phyloP scores from a whole-genome alignment of 2,888 invertebrate genomes.

The Cryptocephalus primarius region DNA sequence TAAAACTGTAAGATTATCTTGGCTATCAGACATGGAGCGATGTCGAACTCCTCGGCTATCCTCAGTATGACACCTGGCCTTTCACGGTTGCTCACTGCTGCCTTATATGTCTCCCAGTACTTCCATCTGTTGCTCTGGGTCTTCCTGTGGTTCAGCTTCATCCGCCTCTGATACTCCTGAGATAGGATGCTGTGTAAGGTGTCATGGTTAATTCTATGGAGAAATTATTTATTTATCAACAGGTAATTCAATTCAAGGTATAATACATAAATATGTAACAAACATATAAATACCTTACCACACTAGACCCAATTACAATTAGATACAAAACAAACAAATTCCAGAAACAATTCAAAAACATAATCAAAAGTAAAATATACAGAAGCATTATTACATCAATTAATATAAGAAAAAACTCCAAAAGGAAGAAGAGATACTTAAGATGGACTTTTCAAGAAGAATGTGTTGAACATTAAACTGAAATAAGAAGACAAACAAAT shows the following conservation, averaged over 20 bases:
- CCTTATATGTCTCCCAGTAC: constrained; percentile 39
- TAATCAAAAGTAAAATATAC: too few relatives aligned
- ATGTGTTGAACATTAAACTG: too few relatives aligned
- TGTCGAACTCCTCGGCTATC: constrained; percentile 42
- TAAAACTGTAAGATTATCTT: constrained; percentile 46
- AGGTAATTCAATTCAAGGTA: neutral
- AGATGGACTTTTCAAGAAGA: too few relatives aligned
- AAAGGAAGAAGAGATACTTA: too few relatives aligned
- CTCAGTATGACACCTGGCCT: constrained; percentile 50
- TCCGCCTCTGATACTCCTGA: constrained; percentile 50
- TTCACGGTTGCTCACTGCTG: constrained; percentile 34
- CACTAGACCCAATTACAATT: too few relatives aligned
- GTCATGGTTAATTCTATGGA: constrained; percentile 37
- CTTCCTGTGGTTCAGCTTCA: constrained; percentile 52
- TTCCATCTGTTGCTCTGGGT: constrained; percentile 43
- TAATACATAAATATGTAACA: too few relatives aligned
- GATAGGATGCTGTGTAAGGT: constrained; percentile 63
- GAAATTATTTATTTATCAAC: neutral
- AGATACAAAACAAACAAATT: too few relatives aligned
- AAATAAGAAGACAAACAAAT: too few relatives aligned
- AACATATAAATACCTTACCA: too few relatives aligned
- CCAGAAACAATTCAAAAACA: too few relatives aligned
- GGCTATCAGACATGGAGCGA: constrained; percentile 49
- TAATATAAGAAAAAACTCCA: too few relatives aligned
- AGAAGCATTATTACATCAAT: too few relatives aligned